These are phyloP conservation scores for Muscidifurax raptorellus DNA, from an alignment of 1,140 invertebrate species.

Conservation along the genomic window DNA sequence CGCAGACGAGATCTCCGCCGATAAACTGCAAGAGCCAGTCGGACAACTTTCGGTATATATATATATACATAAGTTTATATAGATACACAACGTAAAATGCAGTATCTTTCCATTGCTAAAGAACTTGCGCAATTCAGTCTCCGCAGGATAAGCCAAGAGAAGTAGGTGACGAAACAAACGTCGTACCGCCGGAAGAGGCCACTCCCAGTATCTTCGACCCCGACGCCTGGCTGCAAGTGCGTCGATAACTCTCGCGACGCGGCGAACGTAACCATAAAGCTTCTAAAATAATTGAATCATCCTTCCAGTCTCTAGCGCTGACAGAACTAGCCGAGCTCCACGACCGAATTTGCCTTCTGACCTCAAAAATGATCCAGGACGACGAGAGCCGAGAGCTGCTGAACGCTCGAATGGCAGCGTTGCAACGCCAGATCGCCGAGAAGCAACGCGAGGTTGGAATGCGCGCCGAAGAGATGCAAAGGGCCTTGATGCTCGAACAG, in stretches of 20 bases:
- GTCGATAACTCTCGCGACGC: background rate
- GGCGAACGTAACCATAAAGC: background rate
- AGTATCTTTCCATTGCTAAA: too few species aligned
- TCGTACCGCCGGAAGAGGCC: too few species aligned
- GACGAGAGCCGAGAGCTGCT: conserved; percentile 49
- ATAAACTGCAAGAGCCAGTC: too few species aligned
- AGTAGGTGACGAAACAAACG: too few species aligned
- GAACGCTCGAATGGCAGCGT: conserved; percentile 63
- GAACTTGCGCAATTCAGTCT: too few species aligned
- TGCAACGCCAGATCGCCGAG: conserved; percentile 65
- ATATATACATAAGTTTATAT: too few species aligned
- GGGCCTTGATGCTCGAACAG: conserved; percentile 59
- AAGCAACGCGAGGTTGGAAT: conserved; percentile 61
- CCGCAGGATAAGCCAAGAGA: too few species aligned
- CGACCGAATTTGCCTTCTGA: conserved; percentile 64
- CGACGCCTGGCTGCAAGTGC: conserved; percentile 65
- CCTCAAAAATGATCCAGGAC: conserved; percentile 60
- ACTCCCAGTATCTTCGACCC: conserved; percentile 53
- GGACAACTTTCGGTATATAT: too few species aligned
- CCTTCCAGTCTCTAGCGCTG: conserved; percentile 63
- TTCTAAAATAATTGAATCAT: background rate
- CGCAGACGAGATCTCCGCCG: too few species aligned
- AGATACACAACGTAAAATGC: too few species aligned
- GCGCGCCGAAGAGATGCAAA: conserved; percentile 61
- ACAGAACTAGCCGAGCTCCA: conserved; percentile 67